Evolutionary conservation across 2,113 vertebrate species (phyloP).

Genomic region (Amphiprion percula): DNA sequence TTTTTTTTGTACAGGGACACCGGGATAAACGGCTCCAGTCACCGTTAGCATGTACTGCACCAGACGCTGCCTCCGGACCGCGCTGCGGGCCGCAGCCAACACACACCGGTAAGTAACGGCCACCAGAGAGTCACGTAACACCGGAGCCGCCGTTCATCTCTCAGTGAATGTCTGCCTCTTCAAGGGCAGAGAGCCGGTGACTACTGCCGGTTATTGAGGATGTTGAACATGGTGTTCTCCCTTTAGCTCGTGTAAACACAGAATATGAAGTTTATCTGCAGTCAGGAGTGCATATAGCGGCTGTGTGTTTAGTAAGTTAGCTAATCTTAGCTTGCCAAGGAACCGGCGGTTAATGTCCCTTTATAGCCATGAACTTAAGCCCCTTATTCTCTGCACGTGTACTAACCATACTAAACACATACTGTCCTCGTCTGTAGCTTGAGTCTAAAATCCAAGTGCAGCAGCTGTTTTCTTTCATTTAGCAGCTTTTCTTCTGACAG

Average conservation of each 20-base stretch:
- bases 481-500: no score
- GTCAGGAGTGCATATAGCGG: neutral
- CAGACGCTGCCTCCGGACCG: slow-evolving; percentile 79
- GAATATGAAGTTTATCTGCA: fast-evolving
- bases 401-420: neutral
- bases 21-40: neutral
- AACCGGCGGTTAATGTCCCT: neutral
- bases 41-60: slow-evolving; percentile 77
- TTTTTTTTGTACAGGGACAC: neutral
- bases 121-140: neutral
- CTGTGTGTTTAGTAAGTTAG: neutral
- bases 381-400: no score
- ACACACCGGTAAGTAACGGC: slow-evolving; percentile 75
- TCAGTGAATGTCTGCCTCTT: neutral
- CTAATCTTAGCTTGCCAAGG: slow-evolving; percentile 11
- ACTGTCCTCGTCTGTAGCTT: neutral
- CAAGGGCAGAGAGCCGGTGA: slow-evolving; percentile 70
- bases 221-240: fast-evolving
- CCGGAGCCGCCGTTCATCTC: neutral
- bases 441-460: no score
- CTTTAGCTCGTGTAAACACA: neutral
- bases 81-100: slow-evolving; percentile 70
- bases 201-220: neutral
- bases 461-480: neutral
- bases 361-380: neutral